Evolutionary conservation across 2,888 invertebrate species (phyloP).

Genomic region (Papilio demoleus): DNA sequence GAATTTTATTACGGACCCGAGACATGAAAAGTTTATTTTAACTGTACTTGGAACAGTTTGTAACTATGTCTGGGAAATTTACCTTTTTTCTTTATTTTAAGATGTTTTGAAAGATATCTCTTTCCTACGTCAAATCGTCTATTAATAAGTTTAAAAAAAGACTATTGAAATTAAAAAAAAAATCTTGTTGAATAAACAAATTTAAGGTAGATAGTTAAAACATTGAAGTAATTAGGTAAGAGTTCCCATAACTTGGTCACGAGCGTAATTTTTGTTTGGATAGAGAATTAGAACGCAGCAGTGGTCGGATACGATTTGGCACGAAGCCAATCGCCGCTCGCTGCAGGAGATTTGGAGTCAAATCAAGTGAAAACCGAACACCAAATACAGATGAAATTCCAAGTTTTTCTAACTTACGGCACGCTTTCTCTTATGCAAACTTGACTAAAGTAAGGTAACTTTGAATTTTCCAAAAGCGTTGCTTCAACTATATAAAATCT

Average conservation of each 20-base stretch:
- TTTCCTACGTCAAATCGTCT: background rate
- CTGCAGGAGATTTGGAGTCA: constrained; percentile 61
- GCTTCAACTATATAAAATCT: no score
- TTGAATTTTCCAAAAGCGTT: no score
- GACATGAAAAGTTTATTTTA: constrained; percentile 6
- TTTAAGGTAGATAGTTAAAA: background rate
- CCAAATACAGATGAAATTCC: constrained; percentile 40
- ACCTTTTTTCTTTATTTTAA: background rate
- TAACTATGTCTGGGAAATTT: background rate
- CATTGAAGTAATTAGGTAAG: constrained; percentile 19
- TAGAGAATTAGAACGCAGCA: constrained; percentile 71
- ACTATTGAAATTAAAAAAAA: background rate
- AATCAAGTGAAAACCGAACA: constrained; percentile 62
- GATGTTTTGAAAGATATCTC: background rate
- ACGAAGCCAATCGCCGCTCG: constrained; percentile 61
- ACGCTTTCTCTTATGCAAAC: background rate
- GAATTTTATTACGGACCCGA: background rate
- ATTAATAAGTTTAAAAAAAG: background rate
- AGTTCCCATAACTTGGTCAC: constrained; percentile 50
- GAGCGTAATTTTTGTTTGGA: constrained; percentile 63
- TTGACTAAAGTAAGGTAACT: background rate
- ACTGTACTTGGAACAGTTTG: background rate
- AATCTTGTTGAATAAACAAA: background rate
- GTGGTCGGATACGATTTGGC: constrained; percentile 71
- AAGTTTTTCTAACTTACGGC: constrained; percentile 5